These are phyloP conservation scores for Oreochromis grahami DNA, from an alignment of 2,797 vertebrate genomes.

Conservation along the genomic window DNA sequence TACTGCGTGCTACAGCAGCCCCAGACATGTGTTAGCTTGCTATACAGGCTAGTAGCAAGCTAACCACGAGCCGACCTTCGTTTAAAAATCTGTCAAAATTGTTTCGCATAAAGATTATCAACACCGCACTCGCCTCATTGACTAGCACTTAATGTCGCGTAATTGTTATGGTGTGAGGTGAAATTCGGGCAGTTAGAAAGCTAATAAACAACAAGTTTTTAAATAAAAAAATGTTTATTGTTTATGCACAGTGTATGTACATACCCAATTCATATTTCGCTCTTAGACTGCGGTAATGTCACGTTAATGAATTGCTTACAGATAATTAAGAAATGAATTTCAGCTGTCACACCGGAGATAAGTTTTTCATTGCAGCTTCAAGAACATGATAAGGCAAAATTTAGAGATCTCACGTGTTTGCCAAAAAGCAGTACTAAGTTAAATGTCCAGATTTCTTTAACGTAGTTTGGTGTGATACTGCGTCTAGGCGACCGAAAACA, in stretches of 20 bases:
- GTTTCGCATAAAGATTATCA: background rate
- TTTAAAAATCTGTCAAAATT: background rate
- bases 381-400: background rate
- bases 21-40: slow-evolving; percentile 9
- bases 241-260: background rate
- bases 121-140: accelerated
- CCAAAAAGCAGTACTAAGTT: no score
- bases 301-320: background rate
- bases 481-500: background rate
- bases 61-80: background rate
- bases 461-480: background rate
- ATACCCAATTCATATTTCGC: background rate
- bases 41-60: background rate
- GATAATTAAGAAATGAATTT: background rate
- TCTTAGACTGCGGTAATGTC: background rate
- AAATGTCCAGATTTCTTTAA: background rate
- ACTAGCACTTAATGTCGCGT: accelerated
- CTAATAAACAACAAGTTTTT: accelerated
- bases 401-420: background rate
- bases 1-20: background rate
- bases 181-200: background rate
- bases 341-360: background rate
- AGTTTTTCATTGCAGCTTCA: accelerated
- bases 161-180: accelerated
- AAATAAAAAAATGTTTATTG: background rate